Conservation (phyloP, 2,797 vertebrate genomes). For the Sebastes goodei region DNA sequence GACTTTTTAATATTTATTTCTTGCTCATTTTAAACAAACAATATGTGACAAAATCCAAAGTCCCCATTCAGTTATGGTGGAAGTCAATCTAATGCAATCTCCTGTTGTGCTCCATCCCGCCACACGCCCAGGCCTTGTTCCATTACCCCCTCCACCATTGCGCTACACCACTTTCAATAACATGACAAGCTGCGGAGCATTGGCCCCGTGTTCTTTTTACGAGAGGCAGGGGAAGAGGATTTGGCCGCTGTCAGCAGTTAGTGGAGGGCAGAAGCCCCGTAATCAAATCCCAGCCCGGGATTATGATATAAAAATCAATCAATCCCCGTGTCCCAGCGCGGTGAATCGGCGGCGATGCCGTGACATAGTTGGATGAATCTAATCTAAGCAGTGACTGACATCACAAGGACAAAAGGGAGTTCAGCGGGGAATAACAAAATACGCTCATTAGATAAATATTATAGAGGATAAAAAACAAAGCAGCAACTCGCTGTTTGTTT, state of each 20-base stretch:
- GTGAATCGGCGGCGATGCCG: constrained; percentile 55
- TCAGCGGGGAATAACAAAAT: constrained; percentile 48
- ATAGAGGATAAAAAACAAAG: constrained; percentile 40
- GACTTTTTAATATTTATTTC: background rate
- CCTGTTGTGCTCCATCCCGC: background rate
- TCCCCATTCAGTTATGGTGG: background rate
- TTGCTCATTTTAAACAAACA: background rate
- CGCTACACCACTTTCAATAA: constrained; percentile 40
- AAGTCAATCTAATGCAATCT: constrained; percentile 7
- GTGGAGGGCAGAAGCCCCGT: constrained; percentile 39
- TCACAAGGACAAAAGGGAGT: constrained; percentile 59
- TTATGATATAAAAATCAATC: constrained; percentile 83
- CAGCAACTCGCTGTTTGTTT: constrained; percentile 17
- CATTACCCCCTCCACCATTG: background rate
- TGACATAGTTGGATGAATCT: constrained; percentile 75
- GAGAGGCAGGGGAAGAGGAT: constrained; percentile 57
- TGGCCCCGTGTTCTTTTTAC: constrained; percentile 44
- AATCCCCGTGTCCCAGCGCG: constrained; percentile 60
- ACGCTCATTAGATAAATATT: constrained; percentile 57
- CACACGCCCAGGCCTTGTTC: background rate
- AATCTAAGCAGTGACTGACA: constrained; percentile 65
- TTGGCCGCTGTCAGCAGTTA: constrained; percentile 55
- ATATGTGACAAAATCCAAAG: background rate
- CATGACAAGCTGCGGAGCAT: constrained; percentile 27
- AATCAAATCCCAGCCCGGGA: constrained; percentile 71